Evolutionary conservation across 2,113 vertebrate species (phyloP).

Genomic region (Gobiocypris rarus): DNA sequence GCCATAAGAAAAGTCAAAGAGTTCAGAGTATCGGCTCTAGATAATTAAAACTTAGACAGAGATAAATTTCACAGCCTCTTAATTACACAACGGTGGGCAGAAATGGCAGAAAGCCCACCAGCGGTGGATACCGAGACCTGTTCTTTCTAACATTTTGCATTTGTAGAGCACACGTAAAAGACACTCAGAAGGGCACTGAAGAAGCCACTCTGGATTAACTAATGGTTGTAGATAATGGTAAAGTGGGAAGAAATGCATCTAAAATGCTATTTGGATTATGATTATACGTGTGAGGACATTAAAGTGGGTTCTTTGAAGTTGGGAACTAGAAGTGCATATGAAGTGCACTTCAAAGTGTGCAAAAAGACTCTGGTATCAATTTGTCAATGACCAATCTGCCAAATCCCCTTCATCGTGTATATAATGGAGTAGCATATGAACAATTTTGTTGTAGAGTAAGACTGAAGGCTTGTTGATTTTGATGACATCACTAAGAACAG

Average conservation of each 20-base stretch:
- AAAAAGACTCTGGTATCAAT: not conserved
- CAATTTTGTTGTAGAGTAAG: constrained; percentile 6
- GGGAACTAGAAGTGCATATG: not conserved
- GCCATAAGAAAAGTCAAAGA: constrained; percentile 25
- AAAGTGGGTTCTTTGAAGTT: not conserved
- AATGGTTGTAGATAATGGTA: not conserved
- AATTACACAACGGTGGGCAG: constrained; percentile 48
- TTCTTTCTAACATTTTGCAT: not conserved
- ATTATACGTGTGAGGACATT: not conserved
- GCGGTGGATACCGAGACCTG: not conserved
- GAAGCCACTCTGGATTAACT: not conserved
- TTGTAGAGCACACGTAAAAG: constrained; percentile 1
- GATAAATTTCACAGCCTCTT: constrained; percentile 37
- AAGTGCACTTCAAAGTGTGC: constrained; percentile 9
- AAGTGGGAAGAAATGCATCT: not conserved
- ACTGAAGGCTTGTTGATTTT: constrained; percentile 31
- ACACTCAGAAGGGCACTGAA: not conserved
- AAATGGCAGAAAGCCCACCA: constrained; percentile 10
- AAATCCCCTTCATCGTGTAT: not conserved
- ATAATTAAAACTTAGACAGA: constrained; percentile 48
- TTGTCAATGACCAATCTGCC: not conserved
- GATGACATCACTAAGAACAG: constrained; percentile 26
- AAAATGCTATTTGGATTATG: not conserved
- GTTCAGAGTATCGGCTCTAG: constrained; percentile 4
- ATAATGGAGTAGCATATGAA: not conserved